Base-by-base conservation (phyloP, 53 echinoderm and acorn worm species). In the Actinopyga echinites region DNA sequence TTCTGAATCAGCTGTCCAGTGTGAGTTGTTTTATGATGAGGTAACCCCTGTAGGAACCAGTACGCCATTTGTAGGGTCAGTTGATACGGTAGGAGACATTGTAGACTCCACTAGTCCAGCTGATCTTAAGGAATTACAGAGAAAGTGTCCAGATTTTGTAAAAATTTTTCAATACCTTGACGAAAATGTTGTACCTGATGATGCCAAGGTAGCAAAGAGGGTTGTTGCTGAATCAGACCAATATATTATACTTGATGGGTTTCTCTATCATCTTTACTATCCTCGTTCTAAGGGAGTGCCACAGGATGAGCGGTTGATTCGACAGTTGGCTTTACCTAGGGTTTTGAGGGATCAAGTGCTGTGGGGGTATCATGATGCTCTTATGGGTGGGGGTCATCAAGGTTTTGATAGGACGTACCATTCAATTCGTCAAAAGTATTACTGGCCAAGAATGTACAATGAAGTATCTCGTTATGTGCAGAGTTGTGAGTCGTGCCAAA, bases 391-490 rank as follows among this genome's bases (percentile, higher is more conserved):
- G 12, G 56, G 79, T 29, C 79, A 79, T 29, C 58, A 57, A 35
- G 79, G 58, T 20, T 57, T 79, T 79, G 58, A 79, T 9, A 79
- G 79, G 29, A 57, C 79, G 3, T 79, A 79, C 20, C 79, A 79
- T 79, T n/a, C 58, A 15, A 79, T 79, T 6, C 23, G 57, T 26
- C 79, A 25, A 2, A 79, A 57, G 58, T 79, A 79, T 79, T 79
- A 57, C 35, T 56, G 56, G 79, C 79, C 38, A 49, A 63, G 31
- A 58, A 79, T 87, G 62, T 87, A 62, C 44, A 53, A 22, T 64
- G 74, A 84, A 8, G 34, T 84, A 21, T 33, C 64, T 55, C 17
- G 15, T 8, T 84, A 89, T 84, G 84, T 89, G n/a, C 75, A 83
- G 25, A 83, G 75, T 62, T 89, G 84, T 68, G 67, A 65, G 56